Conservation (phyloP, 1,140 invertebrate genomes). For the Dolichoris vasculosae region DNA sequence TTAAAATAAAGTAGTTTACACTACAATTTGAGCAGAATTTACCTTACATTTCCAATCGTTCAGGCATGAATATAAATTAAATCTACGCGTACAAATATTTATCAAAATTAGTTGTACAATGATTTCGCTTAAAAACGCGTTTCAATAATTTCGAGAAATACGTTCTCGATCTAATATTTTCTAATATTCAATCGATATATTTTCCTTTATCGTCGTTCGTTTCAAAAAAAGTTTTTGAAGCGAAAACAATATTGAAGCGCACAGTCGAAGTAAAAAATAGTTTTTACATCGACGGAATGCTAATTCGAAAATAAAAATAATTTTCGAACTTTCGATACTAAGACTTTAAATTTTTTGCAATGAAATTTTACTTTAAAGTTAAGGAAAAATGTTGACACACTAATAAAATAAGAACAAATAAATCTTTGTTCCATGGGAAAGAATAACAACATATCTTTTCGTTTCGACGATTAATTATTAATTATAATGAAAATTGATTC, state of each 20-base stretch:
- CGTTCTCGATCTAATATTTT: slow-evolving; percentile 29
- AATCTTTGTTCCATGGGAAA: not conserved
- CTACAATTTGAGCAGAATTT: slow-evolving; percentile 17
- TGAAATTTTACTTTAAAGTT: slow-evolving; percentile 3
- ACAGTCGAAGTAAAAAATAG: slow-evolving; percentile 8
- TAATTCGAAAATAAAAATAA: slow-evolving; percentile 8
- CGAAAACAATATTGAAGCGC: not conserved
- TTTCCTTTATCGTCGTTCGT: not conserved
- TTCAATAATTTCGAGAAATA: slow-evolving; percentile 21
- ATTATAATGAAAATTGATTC: not conserved
- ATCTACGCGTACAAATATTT: slow-evolving; percentile 24
- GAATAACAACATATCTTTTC: not conserved
- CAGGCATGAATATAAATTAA: slow-evolving; percentile 11
- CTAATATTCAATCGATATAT: not conserved
- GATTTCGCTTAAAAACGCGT: slow-evolving; percentile 16
- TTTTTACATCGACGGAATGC: not conserved
- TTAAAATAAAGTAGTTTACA: not conserved
- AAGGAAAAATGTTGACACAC: not conserved
- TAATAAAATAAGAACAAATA: not conserved
- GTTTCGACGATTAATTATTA: not conserved
- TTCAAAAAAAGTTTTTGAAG: slow-evolving; percentile 15
- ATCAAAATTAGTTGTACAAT: slow-evolving; percentile 13
- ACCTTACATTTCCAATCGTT: not conserved
- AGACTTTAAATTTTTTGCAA: not conserved
- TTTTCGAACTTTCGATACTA: slow-evolving; percentile 8